phyloP scores from a whole-genome alignment of 2,888 invertebrate species.

The Thysanoteuthis rhombus region DNA sequence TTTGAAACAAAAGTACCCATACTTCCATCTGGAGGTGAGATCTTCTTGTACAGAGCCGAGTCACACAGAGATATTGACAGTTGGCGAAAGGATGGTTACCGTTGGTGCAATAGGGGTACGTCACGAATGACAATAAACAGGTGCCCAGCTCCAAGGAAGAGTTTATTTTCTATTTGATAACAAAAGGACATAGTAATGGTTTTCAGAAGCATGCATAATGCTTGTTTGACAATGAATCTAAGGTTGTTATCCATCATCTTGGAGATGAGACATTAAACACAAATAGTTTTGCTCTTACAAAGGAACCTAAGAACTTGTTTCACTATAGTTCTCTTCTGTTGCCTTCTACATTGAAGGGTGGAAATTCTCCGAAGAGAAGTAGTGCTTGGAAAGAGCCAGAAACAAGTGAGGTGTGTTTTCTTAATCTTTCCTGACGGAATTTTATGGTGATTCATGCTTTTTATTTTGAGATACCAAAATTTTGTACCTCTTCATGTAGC shows the following conservation, averaged over 20 bases:
- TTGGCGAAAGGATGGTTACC: conserved; percentile 22
- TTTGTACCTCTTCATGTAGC: neutral
- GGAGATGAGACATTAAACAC: conserved; percentile 12
- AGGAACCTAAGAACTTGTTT: neutral
- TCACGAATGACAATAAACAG: neutral
- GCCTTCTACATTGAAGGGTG: neutral
- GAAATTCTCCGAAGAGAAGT: neutral
- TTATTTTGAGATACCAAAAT: neutral
- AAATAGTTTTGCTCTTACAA: neutral
- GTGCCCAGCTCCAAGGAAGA: conserved; percentile 12
- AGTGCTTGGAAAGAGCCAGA: neutral
- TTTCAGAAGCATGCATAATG: conserved; percentile 23
- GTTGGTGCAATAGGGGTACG: conserved; percentile 15
- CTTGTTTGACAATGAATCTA: neutral
- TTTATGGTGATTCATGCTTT: neutral
- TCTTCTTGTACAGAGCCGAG: neutral
- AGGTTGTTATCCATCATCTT: conserved; percentile 18
- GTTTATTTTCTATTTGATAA: conserved; percentile 24
- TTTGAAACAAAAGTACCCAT: conserved; percentile 17
- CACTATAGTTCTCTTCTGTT: neutral
- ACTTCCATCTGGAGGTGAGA: conserved; percentile 14
- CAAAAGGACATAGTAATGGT: neutral
- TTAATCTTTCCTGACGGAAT: neutral
- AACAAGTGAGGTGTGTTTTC: neutral
- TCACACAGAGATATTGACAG: neutral